Evolutionary conservation across 2,113 vertebrate species (phyloP).

Genomic region (Talpa occidentalis): DNA sequence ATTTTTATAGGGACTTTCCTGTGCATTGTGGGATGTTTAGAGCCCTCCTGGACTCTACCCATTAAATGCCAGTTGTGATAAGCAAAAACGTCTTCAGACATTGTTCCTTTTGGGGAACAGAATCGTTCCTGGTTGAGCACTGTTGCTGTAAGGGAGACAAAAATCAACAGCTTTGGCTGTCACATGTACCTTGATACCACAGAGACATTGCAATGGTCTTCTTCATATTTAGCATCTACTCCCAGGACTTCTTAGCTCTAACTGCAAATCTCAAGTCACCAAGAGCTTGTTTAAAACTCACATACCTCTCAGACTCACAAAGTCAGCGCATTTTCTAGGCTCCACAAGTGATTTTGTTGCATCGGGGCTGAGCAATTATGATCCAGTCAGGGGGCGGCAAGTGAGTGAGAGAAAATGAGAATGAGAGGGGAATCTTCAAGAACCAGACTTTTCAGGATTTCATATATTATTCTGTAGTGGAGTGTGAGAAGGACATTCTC

Average conservation of each 20-base stretch:
- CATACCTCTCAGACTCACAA: neutral
- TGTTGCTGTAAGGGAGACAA: neutral
- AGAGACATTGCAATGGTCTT: neutral
- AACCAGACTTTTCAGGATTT: neutral
- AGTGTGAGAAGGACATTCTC: neutral
- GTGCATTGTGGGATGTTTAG: neutral
- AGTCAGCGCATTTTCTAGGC: neutral
- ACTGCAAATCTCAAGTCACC: neutral
- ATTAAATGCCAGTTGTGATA: neutral
- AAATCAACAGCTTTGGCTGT: neutral
- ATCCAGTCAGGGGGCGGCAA: too few relatives aligned
- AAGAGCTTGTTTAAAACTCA: neutral
- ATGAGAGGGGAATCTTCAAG: neutral
- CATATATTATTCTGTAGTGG: neutral
- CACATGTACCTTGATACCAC: neutral
- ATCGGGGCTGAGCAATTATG: neutral
- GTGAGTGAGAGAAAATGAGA: too few relatives aligned
- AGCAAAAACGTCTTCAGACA: neutral
- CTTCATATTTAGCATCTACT: neutral
- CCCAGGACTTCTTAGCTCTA: neutral
- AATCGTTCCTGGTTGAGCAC: neutral
- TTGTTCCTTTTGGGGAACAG: neutral
- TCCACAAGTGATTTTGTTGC: neutral
- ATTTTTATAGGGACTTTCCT: too few relatives aligned
- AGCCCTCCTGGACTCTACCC: neutral